A percentile compares a stretch with the other conserved stretches of the same genome.
These are phyloP conservation scores for Ophioninae sp. DNA, from an alignment of 2,888 invertebrate species.

Conservation along the genomic window DNA sequence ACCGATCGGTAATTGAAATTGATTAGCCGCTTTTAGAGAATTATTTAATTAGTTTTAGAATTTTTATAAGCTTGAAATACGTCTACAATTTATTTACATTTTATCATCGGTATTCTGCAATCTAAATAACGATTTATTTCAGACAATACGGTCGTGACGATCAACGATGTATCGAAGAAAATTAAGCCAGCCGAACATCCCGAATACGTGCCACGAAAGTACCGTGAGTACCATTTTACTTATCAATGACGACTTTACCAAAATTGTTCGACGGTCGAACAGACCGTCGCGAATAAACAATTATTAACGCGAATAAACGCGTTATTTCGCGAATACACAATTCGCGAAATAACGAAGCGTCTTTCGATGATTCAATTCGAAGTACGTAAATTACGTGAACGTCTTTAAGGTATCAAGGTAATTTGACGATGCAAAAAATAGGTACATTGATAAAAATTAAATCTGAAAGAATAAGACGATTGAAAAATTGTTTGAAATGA, in stretches of 20 bases:
- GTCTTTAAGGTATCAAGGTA: not conserved
- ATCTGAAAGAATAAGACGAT: too few relatives aligned
- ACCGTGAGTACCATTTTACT: slow-evolving; percentile 84
- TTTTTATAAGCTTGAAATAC: not conserved
- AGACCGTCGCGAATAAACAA: too few relatives aligned
- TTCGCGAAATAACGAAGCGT: too few relatives aligned
- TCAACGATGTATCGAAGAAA: slow-evolving; percentile 88
- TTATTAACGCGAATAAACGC: too few relatives aligned
- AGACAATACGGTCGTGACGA: slow-evolving; percentile 82
- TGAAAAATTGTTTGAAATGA: too few relatives aligned
- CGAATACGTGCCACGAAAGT: slow-evolving; percentile 92
- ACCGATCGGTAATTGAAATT: not conserved
- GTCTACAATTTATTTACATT: not conserved
- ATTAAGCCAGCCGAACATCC: slow-evolving; percentile 85
- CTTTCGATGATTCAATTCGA: too few relatives aligned
- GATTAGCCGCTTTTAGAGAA: not conserved
- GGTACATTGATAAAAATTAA: too few relatives aligned
- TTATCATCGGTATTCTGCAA: not conserved
- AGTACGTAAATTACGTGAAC: too few relatives aligned
- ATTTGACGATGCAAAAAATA: not conserved
- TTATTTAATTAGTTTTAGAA: not conserved
- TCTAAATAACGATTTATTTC: slow-evolving; percentile 15
- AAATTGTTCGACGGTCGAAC: too few relatives aligned
- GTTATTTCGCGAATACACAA: too few relatives aligned
- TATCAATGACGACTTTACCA: not conserved